Conservation (phyloP, 1,140 invertebrate genomes). For the Propsilocerus akamusi region DNA sequence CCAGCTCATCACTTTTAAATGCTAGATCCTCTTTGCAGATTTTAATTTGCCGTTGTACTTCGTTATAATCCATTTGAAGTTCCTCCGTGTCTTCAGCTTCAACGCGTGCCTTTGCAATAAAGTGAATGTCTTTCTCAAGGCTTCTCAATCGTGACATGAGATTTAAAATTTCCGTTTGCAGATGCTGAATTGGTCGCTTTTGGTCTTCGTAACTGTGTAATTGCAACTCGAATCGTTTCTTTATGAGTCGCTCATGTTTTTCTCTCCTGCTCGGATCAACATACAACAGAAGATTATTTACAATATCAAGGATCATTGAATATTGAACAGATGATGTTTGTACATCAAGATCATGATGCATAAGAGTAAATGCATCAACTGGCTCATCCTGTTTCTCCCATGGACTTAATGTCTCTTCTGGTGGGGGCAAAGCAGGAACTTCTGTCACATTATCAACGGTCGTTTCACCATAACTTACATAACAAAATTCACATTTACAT, state of each 20-base stretch:
- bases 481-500: conserved; percentile 96
- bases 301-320: conserved; percentile 89
- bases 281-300: conserved; percentile 92
- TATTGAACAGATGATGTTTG: conserved; percentile 93
- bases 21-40: conserved; percentile 81
- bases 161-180: conserved; percentile 71
- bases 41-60: conserved; percentile 49
- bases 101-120: conserved; percentile 60
- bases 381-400: conserved; percentile 66
- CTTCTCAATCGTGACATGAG: conserved; percentile 61
- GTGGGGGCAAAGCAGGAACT: conserved; percentile 38
- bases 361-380: conserved; percentile 92
- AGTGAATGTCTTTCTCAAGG: conserved; percentile 80
- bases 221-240: conserved; percentile 86
- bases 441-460: conserved; percentile 41
- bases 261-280: conserved; percentile 92
- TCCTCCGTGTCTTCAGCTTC: conserved; percentile 48
- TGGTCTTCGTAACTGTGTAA: conserved; percentile 80
- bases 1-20: conserved; percentile 75
- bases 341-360: conserved; percentile 95
- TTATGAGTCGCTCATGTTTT: conserved; percentile 67
- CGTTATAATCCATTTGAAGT: conserved; percentile 49
- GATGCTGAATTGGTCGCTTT: conserved; percentile 71
- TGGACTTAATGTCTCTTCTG: conserved; percentile 42
- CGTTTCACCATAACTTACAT: conserved; percentile 80